Evolutionary conservation across 2,888 invertebrate genomes (phyloP).

Genomic region (Agriopis marginaria): DNA sequence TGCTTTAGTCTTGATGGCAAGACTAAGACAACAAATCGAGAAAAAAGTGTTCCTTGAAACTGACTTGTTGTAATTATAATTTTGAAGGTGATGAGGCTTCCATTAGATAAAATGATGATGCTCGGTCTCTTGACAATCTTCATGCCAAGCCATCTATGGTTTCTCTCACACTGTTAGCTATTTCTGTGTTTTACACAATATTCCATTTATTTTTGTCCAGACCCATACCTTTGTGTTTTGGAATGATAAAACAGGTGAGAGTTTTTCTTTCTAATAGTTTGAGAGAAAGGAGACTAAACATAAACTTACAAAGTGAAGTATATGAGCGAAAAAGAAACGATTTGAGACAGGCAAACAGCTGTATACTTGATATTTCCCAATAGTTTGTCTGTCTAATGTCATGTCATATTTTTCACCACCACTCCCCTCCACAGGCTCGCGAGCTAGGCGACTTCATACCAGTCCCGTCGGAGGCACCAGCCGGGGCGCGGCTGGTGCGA

Average conservation of each 20-base stretch:
- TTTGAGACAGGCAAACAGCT: too few species aligned
- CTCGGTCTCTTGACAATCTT: not conserved
- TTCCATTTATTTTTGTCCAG: not conserved
- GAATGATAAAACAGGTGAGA: not conserved
- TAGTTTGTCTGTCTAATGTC: too few species aligned
- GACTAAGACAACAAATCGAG: not conserved
- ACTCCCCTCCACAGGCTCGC: constrained; percentile 68
- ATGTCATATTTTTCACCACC: not conserved
- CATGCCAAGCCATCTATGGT: constrained; percentile 36
- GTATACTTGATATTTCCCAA: too few species aligned
- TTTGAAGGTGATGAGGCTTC: too few species aligned
- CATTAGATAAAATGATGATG: not conserved
- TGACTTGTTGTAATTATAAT: not conserved
- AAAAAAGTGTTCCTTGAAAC: not conserved
- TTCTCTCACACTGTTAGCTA: constrained; percentile 25
- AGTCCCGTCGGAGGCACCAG: constrained; percentile 61
- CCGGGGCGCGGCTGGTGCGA: constrained; percentile 89
- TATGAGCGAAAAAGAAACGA: too few species aligned
- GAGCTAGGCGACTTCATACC: constrained; percentile 86
- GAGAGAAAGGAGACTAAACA: not conserved
- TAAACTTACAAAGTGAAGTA: not conserved
- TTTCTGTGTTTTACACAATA: constrained; percentile 17
- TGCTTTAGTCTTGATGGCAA: constrained; percentile 10
- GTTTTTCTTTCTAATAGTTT: too few species aligned
- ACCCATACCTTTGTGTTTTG: not conserved